Evolutionary conservation across 2,888 invertebrate species (phyloP).

Genomic region (Polylopha cassiicola): DNA sequence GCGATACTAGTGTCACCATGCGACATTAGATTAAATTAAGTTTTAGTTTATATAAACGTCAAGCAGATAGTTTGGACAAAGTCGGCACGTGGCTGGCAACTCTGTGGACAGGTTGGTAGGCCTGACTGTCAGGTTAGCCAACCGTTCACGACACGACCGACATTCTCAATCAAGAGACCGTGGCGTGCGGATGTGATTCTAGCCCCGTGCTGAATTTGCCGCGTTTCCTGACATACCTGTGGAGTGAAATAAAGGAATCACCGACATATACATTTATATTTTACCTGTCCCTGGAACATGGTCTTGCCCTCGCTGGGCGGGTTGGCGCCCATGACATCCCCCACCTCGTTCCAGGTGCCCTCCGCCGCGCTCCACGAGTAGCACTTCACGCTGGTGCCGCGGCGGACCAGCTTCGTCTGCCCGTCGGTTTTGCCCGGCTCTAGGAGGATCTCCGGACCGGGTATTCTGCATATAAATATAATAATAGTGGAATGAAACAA

Average conservation of each 20-base stretch:
- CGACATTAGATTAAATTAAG: no score
- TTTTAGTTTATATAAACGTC: no score
- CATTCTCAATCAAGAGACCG: no score
- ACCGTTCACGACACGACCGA: no score
- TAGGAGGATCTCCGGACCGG: conserved; percentile 86
- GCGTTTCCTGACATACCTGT: no score
- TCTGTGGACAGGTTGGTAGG: no score
- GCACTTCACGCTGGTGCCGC: conserved; percentile 83
- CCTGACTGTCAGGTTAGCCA: no score
- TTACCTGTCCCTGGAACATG: conserved; percentile 87
- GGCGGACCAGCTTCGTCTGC: conserved; percentile 88
- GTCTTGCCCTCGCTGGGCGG: conserved; percentile 86
- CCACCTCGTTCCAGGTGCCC: conserved; percentile 88
- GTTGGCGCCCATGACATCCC: conserved; percentile 90
- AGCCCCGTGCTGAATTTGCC: no score
- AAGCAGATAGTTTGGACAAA: no score
- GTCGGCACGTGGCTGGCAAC: no score
- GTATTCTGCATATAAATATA: conserved; percentile 77
- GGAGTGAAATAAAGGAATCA: neutral
- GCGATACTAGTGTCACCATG: no score
- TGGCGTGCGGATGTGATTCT: no score
- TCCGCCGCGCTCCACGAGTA: conserved; percentile 85
- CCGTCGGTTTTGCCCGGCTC: conserved; percentile 89
- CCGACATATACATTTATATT: conserved; percentile 8
- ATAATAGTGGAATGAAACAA: conserved; percentile 5